Conservation (phyloP, 2,797 vertebrate species). For the Hirundo rustica region DNA sequence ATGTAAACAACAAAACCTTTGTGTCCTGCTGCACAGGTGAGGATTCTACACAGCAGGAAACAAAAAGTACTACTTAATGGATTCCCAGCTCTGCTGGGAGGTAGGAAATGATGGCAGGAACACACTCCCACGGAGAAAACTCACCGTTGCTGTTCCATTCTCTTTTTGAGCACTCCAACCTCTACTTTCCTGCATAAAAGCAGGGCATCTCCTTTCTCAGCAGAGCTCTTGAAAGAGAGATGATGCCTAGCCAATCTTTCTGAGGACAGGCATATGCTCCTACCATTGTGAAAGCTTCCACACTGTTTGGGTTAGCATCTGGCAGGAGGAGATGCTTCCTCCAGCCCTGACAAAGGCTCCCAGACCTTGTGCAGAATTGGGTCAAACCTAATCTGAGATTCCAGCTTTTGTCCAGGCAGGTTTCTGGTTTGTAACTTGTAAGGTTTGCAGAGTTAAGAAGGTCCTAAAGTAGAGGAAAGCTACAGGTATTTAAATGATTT, state of each 20-base stretch:
- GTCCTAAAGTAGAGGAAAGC: not conserved
- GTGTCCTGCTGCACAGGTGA: not conserved
- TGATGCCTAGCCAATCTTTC: not conserved
- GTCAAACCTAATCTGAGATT: not conserved
- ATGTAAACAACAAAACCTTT: not conserved
- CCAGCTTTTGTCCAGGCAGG: not conserved
- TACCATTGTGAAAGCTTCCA: not conserved
- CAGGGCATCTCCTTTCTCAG: not conserved
- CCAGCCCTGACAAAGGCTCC: not conserved
- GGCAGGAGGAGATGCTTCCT: not conserved
- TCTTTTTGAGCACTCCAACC: not conserved
- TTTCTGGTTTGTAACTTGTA: not conserved
- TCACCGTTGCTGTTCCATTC: not conserved
- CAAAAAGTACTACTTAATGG: not conserved
- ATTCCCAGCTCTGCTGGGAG: not conserved
- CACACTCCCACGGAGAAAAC: not conserved
- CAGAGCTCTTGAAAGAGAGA: not conserved
- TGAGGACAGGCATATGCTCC: not conserved
- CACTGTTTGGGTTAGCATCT: not conserved
- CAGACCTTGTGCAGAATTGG: rapidly evolving
- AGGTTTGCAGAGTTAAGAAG: not conserved
- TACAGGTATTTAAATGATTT: not conserved
- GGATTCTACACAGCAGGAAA: not conserved
- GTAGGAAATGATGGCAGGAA: not conserved
- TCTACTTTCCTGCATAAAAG: not conserved